These are phyloP conservation scores for Oreochromis grahami DNA, from an alignment of 2,797 vertebrate species.

Conservation along the genomic window DNA sequence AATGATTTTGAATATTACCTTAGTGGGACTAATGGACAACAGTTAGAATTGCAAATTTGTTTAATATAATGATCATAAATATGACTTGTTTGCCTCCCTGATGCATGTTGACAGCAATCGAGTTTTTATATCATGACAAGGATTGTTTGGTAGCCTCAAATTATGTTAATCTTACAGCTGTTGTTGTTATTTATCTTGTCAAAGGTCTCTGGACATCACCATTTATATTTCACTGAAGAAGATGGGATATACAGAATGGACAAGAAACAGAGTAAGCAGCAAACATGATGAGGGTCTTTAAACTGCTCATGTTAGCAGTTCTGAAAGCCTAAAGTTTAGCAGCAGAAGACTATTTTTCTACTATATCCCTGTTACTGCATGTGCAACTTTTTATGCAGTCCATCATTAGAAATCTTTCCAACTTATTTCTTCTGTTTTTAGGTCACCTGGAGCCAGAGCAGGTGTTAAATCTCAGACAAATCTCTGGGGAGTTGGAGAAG, in stretches of 20 bases:
- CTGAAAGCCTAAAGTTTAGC: background rate
- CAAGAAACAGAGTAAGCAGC: slow-evolving; percentile 75
- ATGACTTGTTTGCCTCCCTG: background rate
- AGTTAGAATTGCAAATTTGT: background rate
- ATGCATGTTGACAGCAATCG: background rate
- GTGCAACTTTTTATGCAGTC: background rate
- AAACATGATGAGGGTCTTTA: background rate
- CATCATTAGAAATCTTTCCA: background rate
- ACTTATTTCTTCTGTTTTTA: slow-evolving; percentile 36
- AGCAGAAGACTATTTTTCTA: accelerated
- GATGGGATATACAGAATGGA: slow-evolving; percentile 83
- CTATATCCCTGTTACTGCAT: background rate
- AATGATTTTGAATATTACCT: accelerated
- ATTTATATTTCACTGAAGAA: slow-evolving; percentile 84
- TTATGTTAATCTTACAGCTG: background rate
- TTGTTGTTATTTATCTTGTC: background rate
- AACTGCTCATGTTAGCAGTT: background rate
- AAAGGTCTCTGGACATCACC: slow-evolving; percentile 80
- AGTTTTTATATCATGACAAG: background rate
- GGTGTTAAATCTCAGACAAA: slow-evolving; percentile 72
- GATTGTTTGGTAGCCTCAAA: background rate
- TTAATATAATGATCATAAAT: background rate
- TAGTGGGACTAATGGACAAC: background rate
- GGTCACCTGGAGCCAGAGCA: slow-evolving; percentile 70
- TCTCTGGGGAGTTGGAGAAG: slow-evolving; percentile 8